Base-by-base conservation (phyloP, 2,113 vertebrate genomes). In the Anguilla rostrata region DNA sequence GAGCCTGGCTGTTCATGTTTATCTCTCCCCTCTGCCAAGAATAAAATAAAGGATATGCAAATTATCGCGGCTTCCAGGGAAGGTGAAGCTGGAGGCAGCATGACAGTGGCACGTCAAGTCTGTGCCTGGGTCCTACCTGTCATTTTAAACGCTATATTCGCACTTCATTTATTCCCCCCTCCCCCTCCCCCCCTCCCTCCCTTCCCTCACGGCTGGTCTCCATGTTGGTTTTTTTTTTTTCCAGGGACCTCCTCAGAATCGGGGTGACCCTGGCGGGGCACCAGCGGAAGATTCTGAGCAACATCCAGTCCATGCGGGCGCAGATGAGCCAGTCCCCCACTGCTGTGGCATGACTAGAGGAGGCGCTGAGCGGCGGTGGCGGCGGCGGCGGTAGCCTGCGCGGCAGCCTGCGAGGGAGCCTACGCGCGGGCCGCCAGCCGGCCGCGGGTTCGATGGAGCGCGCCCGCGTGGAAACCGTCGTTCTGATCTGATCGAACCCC, bases 281-380 rank as follows among this genome's bases (percentile, higher is more conserved):
- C 94, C 98, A 99, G 95, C 99, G 99, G 96, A 99, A 99, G 95
- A 98, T 99, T 92, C 96, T 99, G 90, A 99, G 96, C 94, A 99
- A 97, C 83, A 95, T 99, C 84, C 98, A 99, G 92, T 97, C 97
- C 87, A 99, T 99, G 97, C 96, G 97, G 93, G 96, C 97, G 90
- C 98, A 99, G 95, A 97, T 98, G 95, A 98, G 95, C 91, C 98
- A 99, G 93, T 97, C 97, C 26, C 96, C 97, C 0, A 97, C 97
- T 0, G 93, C 97, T 15, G 96, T 98, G 96, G 98, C 98, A 94
- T 99, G 97, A 99, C 95, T 95, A 90, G 94, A 95, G 91, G 93
- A 80, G 95, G 93, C 93, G 93, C 94, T 93, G 89, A 93, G 86
- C 94, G 92, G 94, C 92, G 93, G 94, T 92, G 94, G n/a, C n/a